These are phyloP conservation scores for Hemiscyllium ocellatum DNA, from an alignment of 2,113 vertebrate genomes.

Conservation along the genomic window DNA sequence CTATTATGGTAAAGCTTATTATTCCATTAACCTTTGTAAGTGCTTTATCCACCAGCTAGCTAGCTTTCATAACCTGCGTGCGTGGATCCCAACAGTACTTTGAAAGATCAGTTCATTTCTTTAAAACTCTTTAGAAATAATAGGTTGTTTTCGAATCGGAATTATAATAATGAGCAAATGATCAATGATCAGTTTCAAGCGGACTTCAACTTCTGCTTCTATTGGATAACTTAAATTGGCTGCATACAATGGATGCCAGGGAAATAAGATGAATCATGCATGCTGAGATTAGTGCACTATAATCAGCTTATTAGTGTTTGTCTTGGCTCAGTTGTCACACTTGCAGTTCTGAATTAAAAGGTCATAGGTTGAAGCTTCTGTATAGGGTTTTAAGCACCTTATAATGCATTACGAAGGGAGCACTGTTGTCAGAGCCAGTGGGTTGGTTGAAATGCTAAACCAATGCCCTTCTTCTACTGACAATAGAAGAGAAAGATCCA, in stretches of 20 bases:
- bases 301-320: not conserved
- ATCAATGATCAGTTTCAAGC: not conserved
- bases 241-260: not conserved
- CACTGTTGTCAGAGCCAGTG: not conserved
- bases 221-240: not conserved
- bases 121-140: not conserved
- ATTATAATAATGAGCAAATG: not conserved
- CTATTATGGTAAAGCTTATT: not conserved
- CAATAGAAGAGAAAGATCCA: not conserved
- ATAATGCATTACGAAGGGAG: not conserved
- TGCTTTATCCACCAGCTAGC: not conserved
- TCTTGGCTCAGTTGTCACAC: not conserved
- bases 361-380: not conserved
- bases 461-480: not conserved
- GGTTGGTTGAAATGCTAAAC: not conserved
- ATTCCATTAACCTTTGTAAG: not conserved
- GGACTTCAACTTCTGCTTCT: not conserved
- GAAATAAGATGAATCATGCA: not conserved
- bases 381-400: not conserved
- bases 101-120: not conserved
- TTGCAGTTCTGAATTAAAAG: not conserved
- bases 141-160: not conserved
- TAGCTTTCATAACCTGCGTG: not conserved
- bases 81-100: not conserved
- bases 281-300: not conserved